Evolutionary conservation across 2,888 invertebrate species (phyloP), one percentile per base, ranked within the genome.

Genomic region (Caenorhabditis sp.): DNA sequence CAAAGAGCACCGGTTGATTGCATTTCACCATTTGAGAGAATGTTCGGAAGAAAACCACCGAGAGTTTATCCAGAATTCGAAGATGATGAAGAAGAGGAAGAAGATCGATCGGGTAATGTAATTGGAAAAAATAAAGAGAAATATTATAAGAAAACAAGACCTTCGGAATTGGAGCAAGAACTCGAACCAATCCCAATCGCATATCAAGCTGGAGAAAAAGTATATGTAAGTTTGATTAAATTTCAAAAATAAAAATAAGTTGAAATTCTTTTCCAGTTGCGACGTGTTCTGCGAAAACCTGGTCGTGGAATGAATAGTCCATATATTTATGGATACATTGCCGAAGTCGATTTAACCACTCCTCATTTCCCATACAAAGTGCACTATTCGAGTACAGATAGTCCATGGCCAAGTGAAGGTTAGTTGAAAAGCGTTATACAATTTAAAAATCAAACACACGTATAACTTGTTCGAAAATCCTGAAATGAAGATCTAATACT

Each of bases 281-380:
- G 62, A 53, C 53, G 65, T 17, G 27, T 56, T 14, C 65, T 70
- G 43, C 67, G 57, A 5, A 70, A 71, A 21, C 70, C 71, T 7
- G 63, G 71, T 1, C 61, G 79, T n/a, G 73, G 70, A 17, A 73
- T 68, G 21, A 69, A 63, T 38, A 67, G 53, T 0, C 67, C 68
- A 23, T 77, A 59, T 62, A 67, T 66, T 20, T 75, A 63, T 31
- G 79, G 79, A 20, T 31, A 23, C 17, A 66, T 79, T 23, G 60
- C 52, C 0, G 76, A 74, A 49, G 60, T 62, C 5, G 76, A 76
- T 50, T 26, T 21, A 1, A 58, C 20, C 2, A 49, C 49, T n/a
- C 63, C 59, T n/a, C 59, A 60, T 59, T 79, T 69, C 25, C 79
- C 79, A 23, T 79, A 71, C 36, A 76, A 75, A 56, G 76, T 79